Evolutionary conservation across 37 sponge, comb jelly and placozoan genomes (phyloP), one percentile per base, ranked within the genome.

Genomic region (Theonella swinhoei): DNA sequence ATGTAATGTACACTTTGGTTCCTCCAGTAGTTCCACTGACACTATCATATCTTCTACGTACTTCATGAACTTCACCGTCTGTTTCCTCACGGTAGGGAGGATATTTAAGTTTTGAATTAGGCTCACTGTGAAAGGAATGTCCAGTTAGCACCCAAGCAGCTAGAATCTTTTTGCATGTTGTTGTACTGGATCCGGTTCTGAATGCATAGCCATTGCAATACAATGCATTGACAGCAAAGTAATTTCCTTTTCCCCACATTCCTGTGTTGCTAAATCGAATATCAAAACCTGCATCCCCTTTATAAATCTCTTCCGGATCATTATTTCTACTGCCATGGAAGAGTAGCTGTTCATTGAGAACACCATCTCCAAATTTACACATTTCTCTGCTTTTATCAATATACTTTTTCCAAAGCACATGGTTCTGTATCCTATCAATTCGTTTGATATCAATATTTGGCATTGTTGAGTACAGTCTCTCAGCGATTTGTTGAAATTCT

Each of bases 221-320:
- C 0, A 74, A 76, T 8, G 91, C 77, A 81, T 85, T 91, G 39
- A 65, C 83, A 62, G 91, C 91, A 91, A 91, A 91, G 66, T 91
- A 85, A 34, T 86, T 91, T 7, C 87, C 87, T 85, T 42, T 75
- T 11, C 87, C 91, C 91, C 91, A 91, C 91, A 85, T 43, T 71
- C 87, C 91, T 60, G 59, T 24, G 8, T 19, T 24, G 31, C 86
- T 72, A 35, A 43, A 77, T 20, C 90, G 76, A 79, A 85, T 86
- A 62, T 91, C 91, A 82, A 91, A 91, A 30, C 91, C 67, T 14
- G 40, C 42, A 38, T 81, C 83, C 40, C 87, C 91, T 42, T 71
- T 54, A 42, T 77, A 91, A 4, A 91, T 86, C 29, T 54, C 20
- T 23, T 82, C 40, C 24, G 91, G 91, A 14, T 77, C 39, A 22